Percentiles rank a stretch among this genome's conserved stretches.
Conservation (phyloP, 2,888 invertebrate genomes). For the Latheticus oryzae region DNA sequence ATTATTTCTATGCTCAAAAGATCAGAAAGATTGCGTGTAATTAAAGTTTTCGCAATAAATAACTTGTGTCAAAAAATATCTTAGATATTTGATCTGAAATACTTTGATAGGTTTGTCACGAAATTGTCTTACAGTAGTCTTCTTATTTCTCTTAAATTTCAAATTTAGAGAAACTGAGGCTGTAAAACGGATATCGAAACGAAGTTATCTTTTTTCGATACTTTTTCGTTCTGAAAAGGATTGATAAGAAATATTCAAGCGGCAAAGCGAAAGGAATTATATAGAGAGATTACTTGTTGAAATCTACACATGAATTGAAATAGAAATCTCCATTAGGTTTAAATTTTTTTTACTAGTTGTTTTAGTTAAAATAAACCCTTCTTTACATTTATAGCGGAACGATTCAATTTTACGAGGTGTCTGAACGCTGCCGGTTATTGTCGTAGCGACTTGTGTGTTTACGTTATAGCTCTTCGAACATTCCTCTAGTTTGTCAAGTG, state of each 20-base stretch:
- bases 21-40: too few species aligned
- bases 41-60: too few species aligned
- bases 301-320: too few species aligned
- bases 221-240: neutral
- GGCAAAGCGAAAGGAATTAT: neutral
- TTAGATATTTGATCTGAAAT: too few species aligned
- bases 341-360: too few species aligned
- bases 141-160: neutral
- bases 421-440: conserved; percentile 6
- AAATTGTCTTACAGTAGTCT: too few species aligned
- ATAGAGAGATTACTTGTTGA: too few species aligned
- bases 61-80: too few species aligned
- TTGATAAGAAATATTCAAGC: conserved; percentile 2
- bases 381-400: too few species aligned
- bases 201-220: neutral
- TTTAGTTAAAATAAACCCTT: too few species aligned
- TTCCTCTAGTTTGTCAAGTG: conserved; percentile 3
- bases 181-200: neutral
- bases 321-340: too few species aligned
- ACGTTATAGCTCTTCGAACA: neutral
- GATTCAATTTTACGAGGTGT: neutral
- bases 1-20: conserved; percentile 4
- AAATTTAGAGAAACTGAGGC: neutral
- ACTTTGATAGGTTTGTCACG: too few species aligned
- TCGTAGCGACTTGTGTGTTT: neutral